Percentiles rank a stretch among this genome's conserved stretches.
These are phyloP conservation scores for Agonopterix heracliana DNA, from an alignment of 2,888 invertebrate genomes.

Conservation along the genomic window DNA sequence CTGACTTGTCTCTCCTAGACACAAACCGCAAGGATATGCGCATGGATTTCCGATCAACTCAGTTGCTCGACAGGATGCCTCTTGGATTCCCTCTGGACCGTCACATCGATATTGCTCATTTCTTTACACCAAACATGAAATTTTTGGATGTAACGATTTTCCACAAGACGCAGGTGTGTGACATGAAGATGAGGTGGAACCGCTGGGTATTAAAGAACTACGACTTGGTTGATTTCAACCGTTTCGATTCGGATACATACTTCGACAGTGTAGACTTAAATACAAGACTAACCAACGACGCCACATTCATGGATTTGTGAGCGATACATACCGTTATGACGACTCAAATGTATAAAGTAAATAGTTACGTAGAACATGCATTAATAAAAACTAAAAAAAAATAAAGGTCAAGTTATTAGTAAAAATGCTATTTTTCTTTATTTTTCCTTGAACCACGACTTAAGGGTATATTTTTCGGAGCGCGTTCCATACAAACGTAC, in stretches of 20 bases:
- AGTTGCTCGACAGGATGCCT: constrained; percentile 77
- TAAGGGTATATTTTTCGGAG: no score
- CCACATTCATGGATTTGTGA: no score
- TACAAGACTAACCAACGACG: neutral
- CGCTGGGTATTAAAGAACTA: constrained; percentile 54
- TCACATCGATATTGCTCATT: constrained; percentile 73
- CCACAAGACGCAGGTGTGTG: constrained; percentile 72
- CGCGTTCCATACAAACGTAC: no score
- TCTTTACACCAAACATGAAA: constrained; percentile 81
- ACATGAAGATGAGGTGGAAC: constrained; percentile 63
- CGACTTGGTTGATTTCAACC: constrained; percentile 39
- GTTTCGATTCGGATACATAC: constrained; percentile 42
- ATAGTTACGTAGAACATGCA: no score
- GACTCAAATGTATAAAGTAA: neutral
- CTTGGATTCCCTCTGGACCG: constrained; percentile 87
- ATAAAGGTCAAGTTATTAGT: no score
- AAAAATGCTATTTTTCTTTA: no score
- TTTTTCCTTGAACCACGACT: no score
- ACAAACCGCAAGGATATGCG: constrained; percentile 60
- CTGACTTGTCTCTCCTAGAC: constrained; percentile 48
- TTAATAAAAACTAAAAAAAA: no score
- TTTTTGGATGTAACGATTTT: constrained; percentile 80
- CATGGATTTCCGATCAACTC: constrained; percentile 55
- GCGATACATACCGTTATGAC: neutral
- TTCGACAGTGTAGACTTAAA: constrained; percentile 41